Evolutionary conservation across 2,888 invertebrate species (phyloP).

Genomic region (Tridacna crocea): DNA sequence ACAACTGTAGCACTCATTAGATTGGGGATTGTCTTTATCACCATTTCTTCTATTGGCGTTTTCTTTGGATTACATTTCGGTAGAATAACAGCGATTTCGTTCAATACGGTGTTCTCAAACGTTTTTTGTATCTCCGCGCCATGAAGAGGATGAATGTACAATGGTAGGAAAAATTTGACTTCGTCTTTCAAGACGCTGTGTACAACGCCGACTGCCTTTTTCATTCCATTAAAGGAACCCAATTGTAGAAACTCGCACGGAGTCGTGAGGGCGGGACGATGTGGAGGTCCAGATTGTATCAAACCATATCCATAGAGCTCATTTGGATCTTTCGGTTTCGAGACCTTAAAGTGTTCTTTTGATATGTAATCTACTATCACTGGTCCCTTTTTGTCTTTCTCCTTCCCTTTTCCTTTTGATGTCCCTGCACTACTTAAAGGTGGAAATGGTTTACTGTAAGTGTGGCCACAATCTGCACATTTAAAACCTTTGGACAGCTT

Average conservation of each 20-base stretch:
- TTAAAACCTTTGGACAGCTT: constrained; percentile 70
- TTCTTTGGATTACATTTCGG: constrained; percentile 73
- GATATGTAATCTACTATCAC: constrained; percentile 77
- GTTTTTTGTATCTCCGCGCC: constrained; percentile 69
- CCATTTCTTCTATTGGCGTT: constrained; percentile 71
- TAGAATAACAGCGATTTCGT: constrained; percentile 68
- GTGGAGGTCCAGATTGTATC: constrained; percentile 73
- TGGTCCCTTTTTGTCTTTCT: constrained; percentile 32
- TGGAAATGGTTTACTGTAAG: constrained; percentile 74
- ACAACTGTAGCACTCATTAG: constrained; percentile 79
- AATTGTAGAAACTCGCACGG: constrained; percentile 77
- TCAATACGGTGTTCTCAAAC: constrained; percentile 69
- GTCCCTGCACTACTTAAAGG: constrained; percentile 57
- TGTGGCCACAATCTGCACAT: constrained; percentile 78
- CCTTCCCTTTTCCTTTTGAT: constrained; percentile 37
- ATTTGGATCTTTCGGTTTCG: constrained; percentile 64
- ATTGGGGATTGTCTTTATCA: constrained; percentile 76
- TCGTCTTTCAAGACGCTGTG: constrained; percentile 79
- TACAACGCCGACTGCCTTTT: constrained; percentile 70
- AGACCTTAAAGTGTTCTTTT: constrained; percentile 66
- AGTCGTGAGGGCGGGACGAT: constrained; percentile 74
- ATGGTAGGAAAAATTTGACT: constrained; percentile 74
- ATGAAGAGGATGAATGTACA: constrained; percentile 74
- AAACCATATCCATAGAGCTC: constrained; percentile 77
- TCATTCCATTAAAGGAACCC: constrained; percentile 74